Percentiles rank a stretch among this genome's conserved stretches.
Conservation (phyloP, 2,797 vertebrate genomes). For the Craterocephalus amniculus region DNA sequence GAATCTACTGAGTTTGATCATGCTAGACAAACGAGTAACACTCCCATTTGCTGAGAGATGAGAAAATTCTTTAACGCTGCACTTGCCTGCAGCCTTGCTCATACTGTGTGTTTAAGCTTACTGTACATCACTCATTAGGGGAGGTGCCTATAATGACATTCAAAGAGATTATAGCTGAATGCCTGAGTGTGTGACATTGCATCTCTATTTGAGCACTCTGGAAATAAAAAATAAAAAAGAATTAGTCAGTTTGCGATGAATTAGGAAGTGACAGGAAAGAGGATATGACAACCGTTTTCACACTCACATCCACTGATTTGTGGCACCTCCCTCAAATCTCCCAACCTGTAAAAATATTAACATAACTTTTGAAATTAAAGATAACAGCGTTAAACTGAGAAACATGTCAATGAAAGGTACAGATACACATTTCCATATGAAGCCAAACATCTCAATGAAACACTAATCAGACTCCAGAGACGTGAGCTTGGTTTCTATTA, state of each 20-base stretch:
- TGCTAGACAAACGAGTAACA: not conserved
- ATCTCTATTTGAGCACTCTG: slow-evolving; percentile 7
- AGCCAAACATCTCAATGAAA: slow-evolving; percentile 52
- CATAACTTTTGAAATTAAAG: not conserved
- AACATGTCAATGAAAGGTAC: slow-evolving; percentile 17
- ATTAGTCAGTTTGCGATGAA: not conserved
- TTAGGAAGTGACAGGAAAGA: slow-evolving; percentile 1
- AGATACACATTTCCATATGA: slow-evolving; percentile 23
- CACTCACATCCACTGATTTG: not conserved
- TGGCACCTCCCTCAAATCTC: slow-evolving; percentile 3
- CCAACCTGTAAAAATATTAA: not conserved
- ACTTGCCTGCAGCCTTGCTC: not conserved
- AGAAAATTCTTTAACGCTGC: slow-evolving; percentile 5
- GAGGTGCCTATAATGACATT: slow-evolving; percentile 5
- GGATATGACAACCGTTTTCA: not conserved
- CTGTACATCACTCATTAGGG: not conserved
- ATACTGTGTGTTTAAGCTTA: slow-evolving; percentile 17
- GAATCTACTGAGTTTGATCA: slow-evolving; percentile 1
- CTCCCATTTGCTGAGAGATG: not conserved
- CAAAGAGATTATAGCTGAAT: slow-evolving; percentile 10
- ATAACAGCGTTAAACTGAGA: not conserved
- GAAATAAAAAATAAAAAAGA: fast-evolving
- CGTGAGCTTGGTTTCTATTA: slow-evolving; percentile 55
- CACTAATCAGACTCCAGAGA: slow-evolving; percentile 60
- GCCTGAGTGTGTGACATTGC: not conserved